Evolutionary conservation across 2,797 vertebrate species (phyloP).

Genomic region (Bryconaethiops microstoma): DNA sequence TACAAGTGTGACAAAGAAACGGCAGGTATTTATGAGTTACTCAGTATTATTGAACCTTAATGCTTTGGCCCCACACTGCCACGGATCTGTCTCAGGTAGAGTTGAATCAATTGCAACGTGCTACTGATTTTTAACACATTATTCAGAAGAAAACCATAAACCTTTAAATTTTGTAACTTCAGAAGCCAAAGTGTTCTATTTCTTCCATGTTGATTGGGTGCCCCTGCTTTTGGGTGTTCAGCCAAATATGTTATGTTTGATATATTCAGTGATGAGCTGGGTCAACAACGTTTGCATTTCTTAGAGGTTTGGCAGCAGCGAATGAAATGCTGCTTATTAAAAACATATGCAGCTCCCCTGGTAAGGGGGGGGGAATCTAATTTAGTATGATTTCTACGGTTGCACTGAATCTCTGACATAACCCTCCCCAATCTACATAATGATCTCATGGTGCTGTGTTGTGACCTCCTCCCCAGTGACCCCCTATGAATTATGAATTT

Average conservation of each 20-base stretch:
- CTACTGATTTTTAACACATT: slow-evolving; percentile 51
- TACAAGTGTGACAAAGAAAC: slow-evolving; percentile 24
- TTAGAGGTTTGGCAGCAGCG: slow-evolving; percentile 4
- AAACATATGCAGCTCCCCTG: slow-evolving; percentile 53
- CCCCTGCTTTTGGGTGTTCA: slow-evolving; percentile 17
- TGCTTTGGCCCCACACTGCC: slow-evolving; percentile 50
- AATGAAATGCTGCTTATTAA: slow-evolving; percentile 40
- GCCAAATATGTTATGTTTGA: slow-evolving; percentile 37
- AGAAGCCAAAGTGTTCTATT: slow-evolving; percentile 38
- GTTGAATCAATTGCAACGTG: slow-evolving; percentile 47
- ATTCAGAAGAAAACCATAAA: slow-evolving; percentile 37
- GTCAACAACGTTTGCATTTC: slow-evolving; percentile 22
- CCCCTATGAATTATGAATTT: slow-evolving; percentile 76
- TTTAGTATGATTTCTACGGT: slow-evolving; percentile 71
- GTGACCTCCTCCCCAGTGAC: slow-evolving; percentile 53
- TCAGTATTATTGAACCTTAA: slow-evolving; percentile 32
- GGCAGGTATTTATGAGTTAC: slow-evolving; percentile 21
- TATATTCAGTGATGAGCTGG: slow-evolving; percentile 45
- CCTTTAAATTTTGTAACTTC: slow-evolving; percentile 17
- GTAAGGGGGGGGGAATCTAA: slow-evolving; percentile 66
- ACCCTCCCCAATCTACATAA: slow-evolving; percentile 61
- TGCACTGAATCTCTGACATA: slow-evolving; percentile 61
- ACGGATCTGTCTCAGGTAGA: slow-evolving; percentile 55
- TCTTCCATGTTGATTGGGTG: slow-evolving; percentile 23
- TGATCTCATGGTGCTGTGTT: slow-evolving; percentile 60